Conservation (phyloP, 2,797 vertebrate species). For the Spinus olivaceus region DNA sequence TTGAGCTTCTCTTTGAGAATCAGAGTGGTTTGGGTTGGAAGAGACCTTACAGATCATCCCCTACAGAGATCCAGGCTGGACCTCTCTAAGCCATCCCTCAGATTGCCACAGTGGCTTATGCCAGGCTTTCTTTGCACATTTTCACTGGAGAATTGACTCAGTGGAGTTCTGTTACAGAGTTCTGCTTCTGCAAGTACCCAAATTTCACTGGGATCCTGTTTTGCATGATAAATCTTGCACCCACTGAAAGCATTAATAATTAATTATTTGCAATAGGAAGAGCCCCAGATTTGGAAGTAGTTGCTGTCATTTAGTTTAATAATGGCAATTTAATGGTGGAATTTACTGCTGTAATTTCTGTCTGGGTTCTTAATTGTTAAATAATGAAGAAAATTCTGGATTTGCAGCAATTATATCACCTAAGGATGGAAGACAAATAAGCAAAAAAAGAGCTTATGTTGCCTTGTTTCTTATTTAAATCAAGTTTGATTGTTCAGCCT, state of each 20-base stretch:
- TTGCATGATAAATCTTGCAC: neutral
- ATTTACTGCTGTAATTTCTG: neutral
- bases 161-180: neutral
- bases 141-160: neutral
- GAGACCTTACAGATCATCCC: neutral
- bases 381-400: neutral
- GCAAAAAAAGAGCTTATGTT: neutral
- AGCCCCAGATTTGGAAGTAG: neutral
- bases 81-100: neutral
- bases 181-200: neutral
- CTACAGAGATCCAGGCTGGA: neutral
- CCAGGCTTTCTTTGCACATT: neutral
- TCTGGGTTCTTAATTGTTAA: neutral
- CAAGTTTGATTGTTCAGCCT: neutral
- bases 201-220: neutral
- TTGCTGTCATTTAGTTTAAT: neutral
- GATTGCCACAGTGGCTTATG: fast-evolving
- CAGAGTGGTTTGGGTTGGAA: neutral
- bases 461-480: neutral
- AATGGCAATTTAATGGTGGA: neutral
- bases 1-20: neutral
- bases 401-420: neutral
- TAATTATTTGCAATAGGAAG: neutral
- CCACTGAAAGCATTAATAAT: neutral
- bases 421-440: neutral